Percentiles rank a stretch among this genome's conserved stretches.
Conservation (phyloP, 2,888 invertebrate species). For the Nycteola revayana region DNA sequence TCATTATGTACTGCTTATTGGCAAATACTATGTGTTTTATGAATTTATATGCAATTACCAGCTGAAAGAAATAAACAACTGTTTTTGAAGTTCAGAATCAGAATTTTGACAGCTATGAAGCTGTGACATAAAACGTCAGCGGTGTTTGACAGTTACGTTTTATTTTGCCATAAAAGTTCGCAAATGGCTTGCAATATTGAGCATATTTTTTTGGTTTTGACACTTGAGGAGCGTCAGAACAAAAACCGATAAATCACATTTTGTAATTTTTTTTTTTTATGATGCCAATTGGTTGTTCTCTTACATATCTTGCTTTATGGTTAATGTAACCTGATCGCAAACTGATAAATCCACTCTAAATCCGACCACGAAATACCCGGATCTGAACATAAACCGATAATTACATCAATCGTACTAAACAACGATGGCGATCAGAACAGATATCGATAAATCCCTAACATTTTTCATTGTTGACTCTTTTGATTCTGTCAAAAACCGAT, state of each 20-base stretch:
- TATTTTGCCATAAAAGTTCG: no score
- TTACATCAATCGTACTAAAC: constrained; percentile 5
- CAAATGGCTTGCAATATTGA: no score
- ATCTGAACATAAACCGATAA: constrained; percentile 6
- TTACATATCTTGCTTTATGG: constrained; percentile 8
- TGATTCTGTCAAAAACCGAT: constrained; percentile 7
- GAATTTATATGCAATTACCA: no score
- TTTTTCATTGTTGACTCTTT: constrained; percentile 5
- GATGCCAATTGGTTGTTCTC: constrained; percentile 8
- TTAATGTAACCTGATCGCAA: constrained; percentile 9
- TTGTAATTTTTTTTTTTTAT: constrained; percentile 5
- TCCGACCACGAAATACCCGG: constrained; percentile 10
- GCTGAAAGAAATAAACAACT: constrained; percentile 23
- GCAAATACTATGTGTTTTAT: no score
- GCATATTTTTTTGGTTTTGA: no score
- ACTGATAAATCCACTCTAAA: constrained; percentile 12
- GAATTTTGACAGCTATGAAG: neutral
- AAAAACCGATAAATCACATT: constrained; percentile 4
- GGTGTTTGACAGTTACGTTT: no score
- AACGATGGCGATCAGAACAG: constrained; percentile 8
- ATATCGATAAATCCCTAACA: constrained; percentile 9
- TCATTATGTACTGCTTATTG: no score
- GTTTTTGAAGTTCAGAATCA: constrained; percentile 19
- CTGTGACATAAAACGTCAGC: no score
- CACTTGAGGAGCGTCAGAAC: neutral